Evolutionary conservation across 2,797 vertebrate species (phyloP), one percentile per base, ranked within the genome.

Genomic region (Apodemus agrarius): DNA sequence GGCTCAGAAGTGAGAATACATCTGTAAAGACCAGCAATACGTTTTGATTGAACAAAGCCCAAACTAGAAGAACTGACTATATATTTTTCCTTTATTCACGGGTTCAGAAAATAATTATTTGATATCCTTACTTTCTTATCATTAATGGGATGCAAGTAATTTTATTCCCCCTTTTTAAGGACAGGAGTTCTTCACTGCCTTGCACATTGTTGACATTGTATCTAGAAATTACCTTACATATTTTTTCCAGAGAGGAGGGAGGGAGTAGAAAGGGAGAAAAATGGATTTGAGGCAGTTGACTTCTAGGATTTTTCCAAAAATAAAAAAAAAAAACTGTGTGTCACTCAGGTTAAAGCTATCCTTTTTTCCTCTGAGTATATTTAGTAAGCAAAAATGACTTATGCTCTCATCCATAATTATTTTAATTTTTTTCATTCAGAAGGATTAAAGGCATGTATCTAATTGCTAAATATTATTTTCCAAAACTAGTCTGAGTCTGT

Each of bases 401-500:
- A 65, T 72, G 43, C 95, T 96, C 95, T 98, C 67, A 96, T 96
- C 95, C 86, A 89, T 69, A 37, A 0, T 85, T 93, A 80, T 89
- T 92, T 88, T 8, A 89, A 72, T 96, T 96, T 96, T 63, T n/a
- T 21, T 31, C 91, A 95, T 83, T 96, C 95, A 82, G 69, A 91
- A 94, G 96, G 92, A 93, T 97, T 98, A 97, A 98, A 98, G 91
- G 94, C 96, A 98, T 96, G 94, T 88, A 79, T 89, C 43, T 97
- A 96, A 97, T 96, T 95, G 90, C 95, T 96, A 95, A 95, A 95
- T 96, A 97, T 84, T 96, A 61, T 87, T 97, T 97, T 98, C 97
- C 43, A 91, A 24, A 98, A 97, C 96, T 97, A 94, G 96, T 97
- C 98, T 97, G 93, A 97, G 93, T 98, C 94, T 98, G 96, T 96